Percentiles rank a stretch among this genome's conserved stretches.
Evolutionary conservation across 2,113 vertebrate genomes (phyloP).

Genomic region (Terrapene triunguis): DNA sequence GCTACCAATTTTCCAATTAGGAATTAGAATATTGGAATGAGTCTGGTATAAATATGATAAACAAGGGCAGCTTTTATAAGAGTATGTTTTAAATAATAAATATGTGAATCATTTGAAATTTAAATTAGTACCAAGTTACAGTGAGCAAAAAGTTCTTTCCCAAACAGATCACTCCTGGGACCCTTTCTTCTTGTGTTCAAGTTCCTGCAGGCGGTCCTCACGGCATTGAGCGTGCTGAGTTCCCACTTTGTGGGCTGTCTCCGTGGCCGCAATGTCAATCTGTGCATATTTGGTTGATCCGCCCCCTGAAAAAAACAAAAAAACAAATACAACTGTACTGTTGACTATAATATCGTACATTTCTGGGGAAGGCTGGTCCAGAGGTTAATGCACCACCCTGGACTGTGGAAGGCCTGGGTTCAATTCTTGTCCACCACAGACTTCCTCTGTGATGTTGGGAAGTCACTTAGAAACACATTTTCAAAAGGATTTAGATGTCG

Average conservation of each 20-base stretch:
- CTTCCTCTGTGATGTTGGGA: not conserved
- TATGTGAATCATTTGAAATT: not conserved
- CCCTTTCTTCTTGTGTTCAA: constrained; percentile 82
- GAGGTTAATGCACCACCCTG: not conserved
- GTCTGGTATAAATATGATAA: constrained; percentile 41
- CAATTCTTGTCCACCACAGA: not conserved
- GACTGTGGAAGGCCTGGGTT: not conserved
- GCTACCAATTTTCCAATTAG: constrained; percentile 64
- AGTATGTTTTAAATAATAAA: not conserved
- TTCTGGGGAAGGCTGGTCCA: not conserved
- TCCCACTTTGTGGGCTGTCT: constrained; percentile 87
- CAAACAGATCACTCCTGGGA: constrained; percentile 72
- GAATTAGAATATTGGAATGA: constrained; percentile 70
- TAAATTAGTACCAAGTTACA: not conserved
- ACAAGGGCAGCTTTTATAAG: not conserved
- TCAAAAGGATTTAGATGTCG: not conserved
- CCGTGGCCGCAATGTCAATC: constrained; percentile 86
- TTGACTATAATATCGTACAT: rapidly evolving
- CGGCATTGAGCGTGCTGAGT: constrained; percentile 83
- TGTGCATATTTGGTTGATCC: constrained; percentile 85
- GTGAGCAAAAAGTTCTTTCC: not conserved
- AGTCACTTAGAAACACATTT: not conserved
- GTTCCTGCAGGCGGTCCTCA: constrained; percentile 84
- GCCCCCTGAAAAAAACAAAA: constrained; percentile 73
- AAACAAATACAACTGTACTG: not conserved